phyloP scores from a whole-genome alignment of 2,113 vertebrate genomes.

The Esox niger region DNA sequence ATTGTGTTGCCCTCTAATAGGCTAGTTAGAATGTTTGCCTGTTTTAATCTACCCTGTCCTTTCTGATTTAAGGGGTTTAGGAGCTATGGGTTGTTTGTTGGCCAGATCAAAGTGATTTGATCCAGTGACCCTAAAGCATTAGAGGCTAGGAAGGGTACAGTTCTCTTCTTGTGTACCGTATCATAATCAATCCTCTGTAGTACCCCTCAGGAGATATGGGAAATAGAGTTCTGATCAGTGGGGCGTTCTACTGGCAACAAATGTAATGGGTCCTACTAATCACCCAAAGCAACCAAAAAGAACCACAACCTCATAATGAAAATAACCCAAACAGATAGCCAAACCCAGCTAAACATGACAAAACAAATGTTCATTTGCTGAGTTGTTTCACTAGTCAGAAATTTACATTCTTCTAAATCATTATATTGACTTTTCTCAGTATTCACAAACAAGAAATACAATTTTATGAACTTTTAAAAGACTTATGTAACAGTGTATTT shows the following conservation, averaged over 20 bases:
- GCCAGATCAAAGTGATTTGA: constrained; percentile 19
- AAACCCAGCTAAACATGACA: too few relatives aligned
- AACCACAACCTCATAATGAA: too few relatives aligned
- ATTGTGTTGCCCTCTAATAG: too few relatives aligned
- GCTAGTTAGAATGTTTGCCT: too few relatives aligned
- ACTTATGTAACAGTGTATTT: background rate
- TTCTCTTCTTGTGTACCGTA: background rate
- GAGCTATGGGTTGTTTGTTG: too few relatives aligned
- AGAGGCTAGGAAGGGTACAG: constrained; percentile 16
- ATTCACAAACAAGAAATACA: background rate
- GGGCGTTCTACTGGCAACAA: constrained; percentile 26
- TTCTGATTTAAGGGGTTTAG: too few relatives aligned
- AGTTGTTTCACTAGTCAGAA: background rate
- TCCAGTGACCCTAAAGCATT: constrained; percentile 36
- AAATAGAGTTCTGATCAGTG: constrained; percentile 46
- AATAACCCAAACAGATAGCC: too few relatives aligned
- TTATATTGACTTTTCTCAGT: background rate
- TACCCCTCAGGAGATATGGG: constrained; percentile 30
- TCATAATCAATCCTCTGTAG: constrained; percentile 48
- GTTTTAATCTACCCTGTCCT: too few relatives aligned
- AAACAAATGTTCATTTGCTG: constrained; percentile 33
- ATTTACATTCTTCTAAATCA: background rate
- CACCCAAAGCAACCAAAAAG: too few relatives aligned
- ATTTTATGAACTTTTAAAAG: background rate
- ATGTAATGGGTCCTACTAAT: constrained; percentile 41